Base-by-base conservation (phyloP, 2,888 invertebrate species). In the Tortricodes alternella region DNA sequence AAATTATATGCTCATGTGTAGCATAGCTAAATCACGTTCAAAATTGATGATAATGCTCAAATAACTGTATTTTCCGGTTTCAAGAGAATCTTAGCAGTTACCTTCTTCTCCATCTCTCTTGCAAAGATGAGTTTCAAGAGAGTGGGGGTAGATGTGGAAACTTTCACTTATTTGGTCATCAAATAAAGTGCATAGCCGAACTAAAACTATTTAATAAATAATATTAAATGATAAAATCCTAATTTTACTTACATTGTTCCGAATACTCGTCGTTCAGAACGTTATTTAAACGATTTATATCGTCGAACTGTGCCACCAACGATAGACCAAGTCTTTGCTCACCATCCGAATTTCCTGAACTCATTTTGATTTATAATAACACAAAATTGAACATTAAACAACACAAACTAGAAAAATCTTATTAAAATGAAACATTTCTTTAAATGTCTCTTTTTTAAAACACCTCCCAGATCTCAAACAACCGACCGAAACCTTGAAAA, bases 281-380 rank as follows among this genome's bases (percentile, higher is more conserved):
- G 66, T 90, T 92, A 62, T 93, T 92, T 69, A 94, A 92, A 62
- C 95, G 92, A 73, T 94, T 93, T 65, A 95, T 85, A 82, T 95
- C 95, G 76, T 95, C 95, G 76, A 94, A 94, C 68, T 93, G 93
- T 13, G 95, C 94, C 61, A 95, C 89, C 55, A 94, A 80, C 2
- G 95, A 94, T 48, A 95, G 83, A 53, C 83, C 72, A 27, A 87
- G 73, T 63, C 77, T 74, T 46, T 77, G 67, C 8, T 84, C 81
- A n/a, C 74, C 75, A 70, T 89, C 89, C 0, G 87, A 87, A 67
- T 79, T 85, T 64, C 83, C 87, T 34, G 89, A 68, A 81, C 83
- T 87, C 90, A 90, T 90, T 65, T 74, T 83, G 50, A n/a, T 57
- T 29, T 37, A 39, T 18, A 24, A 24, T 51, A 11, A 61, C 19